Base-by-base conservation (phyloP, 2,113 vertebrate species). In the Delphinus delphis region DNA sequence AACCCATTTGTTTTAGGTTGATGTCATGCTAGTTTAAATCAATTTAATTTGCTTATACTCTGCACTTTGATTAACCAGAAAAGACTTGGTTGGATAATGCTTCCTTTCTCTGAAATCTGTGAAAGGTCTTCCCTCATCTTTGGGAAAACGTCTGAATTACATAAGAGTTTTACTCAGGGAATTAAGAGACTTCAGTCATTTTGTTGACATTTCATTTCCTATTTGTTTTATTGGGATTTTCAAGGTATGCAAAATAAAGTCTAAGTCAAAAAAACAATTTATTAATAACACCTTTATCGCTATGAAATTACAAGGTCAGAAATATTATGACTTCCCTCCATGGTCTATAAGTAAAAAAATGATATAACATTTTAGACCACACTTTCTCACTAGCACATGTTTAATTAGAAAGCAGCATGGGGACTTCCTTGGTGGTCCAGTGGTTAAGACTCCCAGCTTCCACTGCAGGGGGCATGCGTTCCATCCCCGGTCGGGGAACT, bases 281-380 rank as follows among this genome's bases (percentile, higher is more conserved):
- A 84, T 92, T 97, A 94, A 74, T 90, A 82, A 90, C 18, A 96
- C 65, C 20, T 81, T 25, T 50, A n/a, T 58, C 86, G 94, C 86
- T 81, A 3, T 41, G 74, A 47, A 81, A 38, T 41, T 71, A n/a
- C 15, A 89, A 80, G 33, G 20, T 25, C 18, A 63, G 26, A 90
- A 96, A 81, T 86, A 74, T 47, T 82, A 85, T 63, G 73, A 82
- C 13, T 91, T 94, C 6, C 77, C 63, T 68, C 38, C 28, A 6
- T 12, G 5, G 28, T 62, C 62, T 53, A 17, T 58, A 44, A 58
- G 4, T 74, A n/a, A 20, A 76, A 47, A 84, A 79, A 21, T 2
- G 8, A 14, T 68, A 13, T 2, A 25, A 23, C 65, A 41, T 71
- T 58, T 81, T 44, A 18, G 17, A 53, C 1, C 20, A 81, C 1